These are phyloP conservation scores for Liolophura sinensis DNA, from an alignment of 1,140 invertebrate species.

Conservation along the genomic window DNA sequence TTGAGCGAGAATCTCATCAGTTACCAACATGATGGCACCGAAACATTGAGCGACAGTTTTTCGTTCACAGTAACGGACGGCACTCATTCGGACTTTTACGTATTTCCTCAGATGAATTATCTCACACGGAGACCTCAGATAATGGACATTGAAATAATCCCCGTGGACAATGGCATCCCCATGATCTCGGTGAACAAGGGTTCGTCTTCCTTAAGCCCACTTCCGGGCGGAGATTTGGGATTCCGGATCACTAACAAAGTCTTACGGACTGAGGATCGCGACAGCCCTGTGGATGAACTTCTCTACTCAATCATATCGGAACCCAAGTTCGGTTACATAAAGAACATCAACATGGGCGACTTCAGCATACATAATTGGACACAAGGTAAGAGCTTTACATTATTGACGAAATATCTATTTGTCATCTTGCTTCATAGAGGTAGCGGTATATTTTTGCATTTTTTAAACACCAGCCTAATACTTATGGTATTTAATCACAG, in stretches of 20 bases:
- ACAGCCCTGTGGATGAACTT: conserved; percentile 44
- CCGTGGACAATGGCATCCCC: conserved; percentile 55
- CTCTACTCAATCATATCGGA: conserved; percentile 41
- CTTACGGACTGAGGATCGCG: conserved; percentile 53
- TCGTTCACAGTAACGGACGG: conserved; percentile 58
- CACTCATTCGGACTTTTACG: conserved; percentile 54
- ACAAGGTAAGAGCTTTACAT: conserved; percentile 49
- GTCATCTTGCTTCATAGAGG: too few relatives aligned
- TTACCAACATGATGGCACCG: conserved; percentile 59
- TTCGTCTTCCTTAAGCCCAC: conserved; percentile 31
- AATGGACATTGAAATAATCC: conserved; percentile 53
- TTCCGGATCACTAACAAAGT: conserved; percentile 40
- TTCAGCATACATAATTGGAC: conserved; percentile 49
- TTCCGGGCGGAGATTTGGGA: conserved; percentile 39
- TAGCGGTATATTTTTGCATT: too few relatives aligned
- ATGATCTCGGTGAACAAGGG: conserved; percentile 48
- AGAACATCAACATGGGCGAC: conserved; percentile 36
- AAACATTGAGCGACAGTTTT: conserved; percentile 56
- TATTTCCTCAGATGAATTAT: conserved; percentile 45
- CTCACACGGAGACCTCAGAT: conserved; percentile 45
- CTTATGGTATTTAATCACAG: too few relatives aligned
- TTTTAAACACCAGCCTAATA: too few relatives aligned
- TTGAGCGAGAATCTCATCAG: conserved; percentile 52
- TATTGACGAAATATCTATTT: too few relatives aligned
- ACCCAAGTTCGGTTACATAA: conserved; percentile 53